Evolutionary conservation across 2,113 vertebrate species (phyloP).

Genomic region (Myrmecobius fasciatus): DNA sequence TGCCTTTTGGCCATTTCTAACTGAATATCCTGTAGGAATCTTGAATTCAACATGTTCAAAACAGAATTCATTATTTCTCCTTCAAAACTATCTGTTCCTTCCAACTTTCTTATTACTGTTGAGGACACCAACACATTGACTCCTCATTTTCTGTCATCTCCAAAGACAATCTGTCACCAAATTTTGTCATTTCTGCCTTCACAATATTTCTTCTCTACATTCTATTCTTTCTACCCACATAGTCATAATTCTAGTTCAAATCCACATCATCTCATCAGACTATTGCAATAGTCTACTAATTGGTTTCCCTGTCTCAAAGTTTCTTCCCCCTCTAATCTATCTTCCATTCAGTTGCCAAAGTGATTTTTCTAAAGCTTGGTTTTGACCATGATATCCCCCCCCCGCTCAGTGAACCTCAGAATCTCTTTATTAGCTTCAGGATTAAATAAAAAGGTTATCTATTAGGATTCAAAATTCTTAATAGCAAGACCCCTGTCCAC

Average conservation of each 20-base stretch:
- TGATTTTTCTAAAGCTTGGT: neutral
- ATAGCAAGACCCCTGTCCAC: neutral
- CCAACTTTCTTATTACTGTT: neutral
- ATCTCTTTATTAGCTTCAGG: neutral
- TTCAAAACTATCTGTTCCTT: neutral
- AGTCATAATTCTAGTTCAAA: neutral
- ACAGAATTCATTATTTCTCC: neutral
- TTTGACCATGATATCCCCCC: neutral
- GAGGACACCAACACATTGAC: neutral
- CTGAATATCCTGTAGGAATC: neutral
- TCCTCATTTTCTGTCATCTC: neutral
- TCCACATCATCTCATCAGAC: neutral
- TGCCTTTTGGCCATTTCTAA: neutral
- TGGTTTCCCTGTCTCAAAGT: neutral
- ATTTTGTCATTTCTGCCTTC: neutral
- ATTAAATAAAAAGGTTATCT: neutral
- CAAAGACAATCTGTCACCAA: neutral
- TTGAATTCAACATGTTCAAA: neutral
- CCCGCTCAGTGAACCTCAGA: neutral
- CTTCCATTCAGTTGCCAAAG: neutral
- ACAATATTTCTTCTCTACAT: neutral
- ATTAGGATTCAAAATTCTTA: neutral
- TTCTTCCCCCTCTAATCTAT: neutral
- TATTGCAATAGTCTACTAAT: neutral
- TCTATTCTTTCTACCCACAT: neutral